Conservation (phyloP, 2,797 vertebrate genomes). For the Peromyscus nudipes region DNA sequence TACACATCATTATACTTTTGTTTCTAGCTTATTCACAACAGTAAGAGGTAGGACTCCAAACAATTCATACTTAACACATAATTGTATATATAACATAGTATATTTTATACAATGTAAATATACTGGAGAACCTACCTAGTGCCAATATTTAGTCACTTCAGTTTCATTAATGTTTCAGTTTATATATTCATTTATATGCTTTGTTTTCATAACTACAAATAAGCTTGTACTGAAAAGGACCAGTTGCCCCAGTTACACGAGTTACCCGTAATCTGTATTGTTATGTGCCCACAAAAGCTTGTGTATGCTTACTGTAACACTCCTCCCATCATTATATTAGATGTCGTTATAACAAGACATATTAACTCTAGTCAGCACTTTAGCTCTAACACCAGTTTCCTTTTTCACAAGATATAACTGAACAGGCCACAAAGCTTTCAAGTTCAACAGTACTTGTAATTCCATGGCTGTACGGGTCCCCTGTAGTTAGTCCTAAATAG, state of each 20-base stretch:
- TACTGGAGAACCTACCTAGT: not conserved
- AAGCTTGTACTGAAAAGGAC: constrained; percentile 14
- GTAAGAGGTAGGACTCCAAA: constrained; percentile 20
- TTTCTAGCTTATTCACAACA: constrained; percentile 54
- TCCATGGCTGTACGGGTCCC: not conserved
- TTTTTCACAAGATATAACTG: constrained; percentile 46
- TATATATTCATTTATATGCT: not conserved
- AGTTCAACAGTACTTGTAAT: constrained; percentile 50
- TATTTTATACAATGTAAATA: not conserved
- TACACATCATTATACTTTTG: not conserved
- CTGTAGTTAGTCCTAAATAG: constrained; percentile 52
- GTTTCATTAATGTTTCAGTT: constrained; percentile 39
- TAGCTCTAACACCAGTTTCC: constrained; percentile 41
- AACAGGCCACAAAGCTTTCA: not conserved
- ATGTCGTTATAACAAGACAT: not conserved
- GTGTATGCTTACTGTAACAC: constrained; percentile 20
- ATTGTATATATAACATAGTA: not conserved
- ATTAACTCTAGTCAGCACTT: constrained; percentile 32
- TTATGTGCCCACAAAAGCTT: not conserved
- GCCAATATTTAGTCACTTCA: constrained; percentile 25
- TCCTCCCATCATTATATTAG: not conserved
- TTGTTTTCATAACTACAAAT: constrained; percentile 51
- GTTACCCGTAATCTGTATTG: not conserved
- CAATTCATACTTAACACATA: constrained; percentile 11
- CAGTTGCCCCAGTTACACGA: constrained; percentile 11